Evolutionary conservation across 2,888 invertebrate genomes (phyloP).

Genomic region (Ectemnius cavifrons): DNA sequence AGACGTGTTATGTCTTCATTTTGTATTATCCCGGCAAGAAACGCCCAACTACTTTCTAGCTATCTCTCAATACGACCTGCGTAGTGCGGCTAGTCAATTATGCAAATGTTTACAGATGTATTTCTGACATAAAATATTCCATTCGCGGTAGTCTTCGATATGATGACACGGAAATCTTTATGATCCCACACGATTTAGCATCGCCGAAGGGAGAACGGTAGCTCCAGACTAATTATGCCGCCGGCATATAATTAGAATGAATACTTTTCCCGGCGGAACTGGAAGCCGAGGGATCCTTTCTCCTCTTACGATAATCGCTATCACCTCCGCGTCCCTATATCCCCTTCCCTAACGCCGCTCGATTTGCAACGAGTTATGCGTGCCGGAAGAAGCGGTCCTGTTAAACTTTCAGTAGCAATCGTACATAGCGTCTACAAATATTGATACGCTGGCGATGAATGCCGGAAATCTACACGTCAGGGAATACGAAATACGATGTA

Average conservation of each 20-base stretch:
- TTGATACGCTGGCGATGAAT: neutral
- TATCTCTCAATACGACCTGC: conserved; percentile 27
- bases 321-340: no score
- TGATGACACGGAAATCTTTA: neutral
- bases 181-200: neutral
- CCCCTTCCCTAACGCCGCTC: neutral
- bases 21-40: conserved; percentile 8
- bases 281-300: conserved; percentile 14
- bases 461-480: neutral
- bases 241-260: conserved; percentile 27
- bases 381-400: neutral
- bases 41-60: conserved; percentile 46
- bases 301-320: neutral
- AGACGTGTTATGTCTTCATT: conserved; percentile 37
- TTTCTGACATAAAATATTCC: conserved; percentile 21
- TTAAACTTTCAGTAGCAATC: conserved; percentile 26
- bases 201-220: neutral
- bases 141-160: neutral
- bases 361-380: neutral
- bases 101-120: conserved; percentile 36
- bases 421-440: neutral
- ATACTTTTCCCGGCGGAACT: conserved; percentile 15
- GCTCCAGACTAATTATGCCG: conserved; percentile 15
- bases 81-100: conserved; percentile 27
- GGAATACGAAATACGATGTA: no score